Conservation (phyloP, 2,113 vertebrate species). For the Hippocampus barbouri region DNA sequence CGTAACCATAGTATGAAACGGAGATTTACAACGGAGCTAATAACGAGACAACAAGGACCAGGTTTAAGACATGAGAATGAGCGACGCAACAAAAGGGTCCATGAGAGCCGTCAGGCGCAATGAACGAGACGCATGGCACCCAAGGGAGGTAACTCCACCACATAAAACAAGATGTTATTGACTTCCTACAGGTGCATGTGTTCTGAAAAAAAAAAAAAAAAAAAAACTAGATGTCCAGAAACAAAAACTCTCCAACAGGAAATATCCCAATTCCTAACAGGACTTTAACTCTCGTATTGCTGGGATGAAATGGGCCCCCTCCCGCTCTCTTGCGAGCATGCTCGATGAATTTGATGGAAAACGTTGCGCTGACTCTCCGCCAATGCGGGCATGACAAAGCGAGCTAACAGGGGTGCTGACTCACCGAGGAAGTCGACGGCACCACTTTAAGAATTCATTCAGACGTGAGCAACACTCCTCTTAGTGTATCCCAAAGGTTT, state of each 20-base stretch:
- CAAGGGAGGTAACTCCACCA: neutral
- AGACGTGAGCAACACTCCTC: slow-evolving; percentile 20
- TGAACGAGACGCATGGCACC: neutral
- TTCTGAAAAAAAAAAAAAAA: neutral
- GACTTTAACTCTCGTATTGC: neutral
- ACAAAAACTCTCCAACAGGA: slow-evolving; percentile 7
- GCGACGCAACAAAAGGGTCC: neutral
- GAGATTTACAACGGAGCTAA: neutral
- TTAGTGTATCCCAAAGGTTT: slow-evolving; percentile 19
- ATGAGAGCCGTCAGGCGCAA: neutral
- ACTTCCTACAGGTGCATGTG: neutral
- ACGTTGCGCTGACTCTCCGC: slow-evolving; percentile 1
- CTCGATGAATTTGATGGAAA: slow-evolving; percentile 7
- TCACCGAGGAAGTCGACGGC: slow-evolving; percentile 33
- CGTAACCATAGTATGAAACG: neutral
- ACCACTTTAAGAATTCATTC: slow-evolving; percentile 18
- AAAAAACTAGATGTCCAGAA: neutral
- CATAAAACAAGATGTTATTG: slow-evolving; percentile 2
- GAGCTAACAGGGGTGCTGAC: slow-evolving; percentile 16
- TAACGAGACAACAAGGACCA: neutral
- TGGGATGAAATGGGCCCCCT: neutral
- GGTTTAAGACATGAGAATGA: neutral
- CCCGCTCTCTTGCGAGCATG: neutral
- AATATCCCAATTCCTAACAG: slow-evolving; percentile 10
- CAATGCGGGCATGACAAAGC: neutral